Conservation (phyloP, 30 jellyfish, hydroid and myxozoan genomes). For the Pelagia noctiluca region DNA sequence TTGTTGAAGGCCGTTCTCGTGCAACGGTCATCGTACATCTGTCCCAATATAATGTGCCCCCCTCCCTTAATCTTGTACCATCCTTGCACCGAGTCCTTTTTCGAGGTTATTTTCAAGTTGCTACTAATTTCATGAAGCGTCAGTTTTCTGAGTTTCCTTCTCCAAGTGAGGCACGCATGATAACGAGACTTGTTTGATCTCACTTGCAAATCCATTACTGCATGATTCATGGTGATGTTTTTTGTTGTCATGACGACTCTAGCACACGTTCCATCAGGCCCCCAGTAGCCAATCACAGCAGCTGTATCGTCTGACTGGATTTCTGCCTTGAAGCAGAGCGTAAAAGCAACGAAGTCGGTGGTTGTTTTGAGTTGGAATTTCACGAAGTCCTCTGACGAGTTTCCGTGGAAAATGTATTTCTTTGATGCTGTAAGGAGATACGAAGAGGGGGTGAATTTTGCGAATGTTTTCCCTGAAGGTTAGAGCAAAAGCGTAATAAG, state of each 20-base stretch:
- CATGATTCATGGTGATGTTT: background rate
- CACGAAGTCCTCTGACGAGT: too few relatives aligned
- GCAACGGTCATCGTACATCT: background rate
- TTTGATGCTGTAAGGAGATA: too few relatives aligned
- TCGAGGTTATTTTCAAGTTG: background rate
- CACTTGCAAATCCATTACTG: background rate
- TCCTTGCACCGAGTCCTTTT: background rate
- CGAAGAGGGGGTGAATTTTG: too few relatives aligned
- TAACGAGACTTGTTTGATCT: background rate
- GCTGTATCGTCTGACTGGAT: too few relatives aligned
- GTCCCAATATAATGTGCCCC: background rate
- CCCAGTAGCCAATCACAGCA: conserved; percentile 9
- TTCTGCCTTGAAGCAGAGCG: too few relatives aligned
- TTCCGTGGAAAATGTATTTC: too few relatives aligned
- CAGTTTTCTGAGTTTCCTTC: background rate
- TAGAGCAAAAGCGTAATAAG: too few relatives aligned
- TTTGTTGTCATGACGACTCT: background rate
- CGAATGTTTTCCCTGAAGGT: too few relatives aligned
- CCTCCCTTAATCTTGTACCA: background rate
- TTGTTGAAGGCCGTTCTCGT: background rate
- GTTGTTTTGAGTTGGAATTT: too few relatives aligned
- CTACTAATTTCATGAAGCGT: background rate
- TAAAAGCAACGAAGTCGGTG: too few relatives aligned
- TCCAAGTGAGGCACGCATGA: background rate
- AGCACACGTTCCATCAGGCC: background rate